A percentile compares a stretch with the other conserved stretches of the same genome.
Evolutionary conservation across 2,113 vertebrate species (phyloP).

Genomic region (Rhinoptilus africanus): DNA sequence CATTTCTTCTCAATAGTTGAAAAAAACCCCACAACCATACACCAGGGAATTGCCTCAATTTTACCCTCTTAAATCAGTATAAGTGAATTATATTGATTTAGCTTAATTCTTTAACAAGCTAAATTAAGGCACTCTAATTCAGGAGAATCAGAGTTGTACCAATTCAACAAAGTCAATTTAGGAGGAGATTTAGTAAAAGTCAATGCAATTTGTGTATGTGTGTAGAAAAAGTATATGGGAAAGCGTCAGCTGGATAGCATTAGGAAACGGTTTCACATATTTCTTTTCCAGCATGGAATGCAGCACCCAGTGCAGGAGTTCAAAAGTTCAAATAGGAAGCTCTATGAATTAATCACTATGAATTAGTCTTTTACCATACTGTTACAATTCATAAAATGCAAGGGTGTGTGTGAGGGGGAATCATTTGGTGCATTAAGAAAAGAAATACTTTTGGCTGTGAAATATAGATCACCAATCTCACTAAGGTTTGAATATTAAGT

Average conservation of each 20-base stretch:
- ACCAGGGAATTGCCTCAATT: neutral
- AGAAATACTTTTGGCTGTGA: neutral
- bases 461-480: neutral
- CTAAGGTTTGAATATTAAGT: neutral
- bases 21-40: neutral
- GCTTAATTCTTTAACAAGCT: neutral
- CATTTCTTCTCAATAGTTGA: neutral
- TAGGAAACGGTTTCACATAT: neutral
- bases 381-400: neutral
- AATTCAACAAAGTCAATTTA: neutral
- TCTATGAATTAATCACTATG: neutral
- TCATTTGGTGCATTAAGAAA: neutral
- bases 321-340: neutral
- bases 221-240: neutral
- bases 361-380: neutral
- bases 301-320: neutral
- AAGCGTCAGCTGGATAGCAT: neutral
- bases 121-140: neutral
- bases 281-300: neutral
- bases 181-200: neutral
- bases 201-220: neutral
- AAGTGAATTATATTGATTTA: conserved; percentile 25
- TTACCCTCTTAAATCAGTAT: neutral
- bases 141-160: neutral
- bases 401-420: neutral